Evolutionary conservation across 1,140 invertebrate genomes (phyloP), one percentile per base, ranked within the genome.

Genomic region (Holcopasites calliopsidis): DNA sequence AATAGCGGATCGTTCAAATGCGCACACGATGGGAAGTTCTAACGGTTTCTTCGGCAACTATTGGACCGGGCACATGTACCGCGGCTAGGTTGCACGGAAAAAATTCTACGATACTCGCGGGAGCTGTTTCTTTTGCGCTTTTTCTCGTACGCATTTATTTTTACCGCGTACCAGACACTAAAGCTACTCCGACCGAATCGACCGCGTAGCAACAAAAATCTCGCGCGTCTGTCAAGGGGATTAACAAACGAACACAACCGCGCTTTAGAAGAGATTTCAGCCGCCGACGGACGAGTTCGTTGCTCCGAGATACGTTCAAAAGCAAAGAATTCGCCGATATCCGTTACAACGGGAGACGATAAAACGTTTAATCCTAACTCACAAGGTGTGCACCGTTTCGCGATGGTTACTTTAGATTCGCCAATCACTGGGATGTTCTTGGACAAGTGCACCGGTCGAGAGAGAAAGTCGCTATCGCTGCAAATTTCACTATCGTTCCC

Each of bases 21-120:
- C 75, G 72, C 71, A 70, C 61, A 82, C 81, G 84, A 84, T 79
- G 77, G 82, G 82, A 82, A 86, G 75, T 77, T 79, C 68, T 86
- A 86, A 86, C 85, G 84, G 84, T 84, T 86, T 6, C 79, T 70
- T 42, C 52, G 40, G 13, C 13, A 61, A 68, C 50, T 65, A 84
- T 79, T 69, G 73, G 74, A 60, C 33, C 33, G 40, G 55, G 50
- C 35, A 35, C 61, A 21, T 49, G 72, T 49, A 60, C 72, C 33
- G n/a, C 50, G 16, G 16, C 26, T 40, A 26, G 3, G 38, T 68
- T 42, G 47, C 31, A 11, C 16, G 21, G 33, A 31, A 57, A 42
- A 58, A 40, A 33, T 40, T 3, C 7, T 18, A 13, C 40, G 49
- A 52, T 44, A 18, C 16, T 16, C 21, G 31, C 31, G 38, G 2